Percentiles rank a stretch among this genome's conserved stretches.
Evolutionary conservation across 2,888 invertebrate species (phyloP).

Genomic region (Proisotoma minuta): DNA sequence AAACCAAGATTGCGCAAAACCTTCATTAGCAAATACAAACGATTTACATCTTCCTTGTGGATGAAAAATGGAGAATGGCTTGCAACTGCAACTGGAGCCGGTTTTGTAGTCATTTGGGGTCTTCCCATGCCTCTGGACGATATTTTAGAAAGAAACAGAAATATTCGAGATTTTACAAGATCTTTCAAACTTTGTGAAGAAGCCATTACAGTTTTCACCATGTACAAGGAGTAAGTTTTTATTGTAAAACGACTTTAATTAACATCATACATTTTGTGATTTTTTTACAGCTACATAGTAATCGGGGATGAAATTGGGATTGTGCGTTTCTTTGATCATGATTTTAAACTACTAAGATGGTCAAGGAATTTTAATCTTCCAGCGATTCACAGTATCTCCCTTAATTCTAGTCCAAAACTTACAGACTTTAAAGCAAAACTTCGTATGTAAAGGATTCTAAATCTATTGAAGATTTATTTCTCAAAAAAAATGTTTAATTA

Average conservation of each 20-base stretch:
- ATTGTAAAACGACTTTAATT: slow-evolving; percentile 1
- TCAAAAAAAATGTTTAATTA: not conserved
- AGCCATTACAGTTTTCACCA: slow-evolving; percentile 34
- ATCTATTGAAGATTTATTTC: not conserved
- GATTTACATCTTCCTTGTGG: slow-evolving; percentile 39
- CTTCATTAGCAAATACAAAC: slow-evolving; percentile 28
- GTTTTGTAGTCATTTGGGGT: slow-evolving; percentile 37
- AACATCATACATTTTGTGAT: not conserved
- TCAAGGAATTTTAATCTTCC: slow-evolving; percentile 27
- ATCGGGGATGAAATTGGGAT: slow-evolving; percentile 42
- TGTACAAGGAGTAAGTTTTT: slow-evolving; percentile 32
- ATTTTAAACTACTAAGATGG: slow-evolving; percentile 41
- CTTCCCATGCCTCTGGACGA: slow-evolving; percentile 28
- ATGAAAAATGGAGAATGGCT: slow-evolving; percentile 33
- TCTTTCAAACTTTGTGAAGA: slow-evolving; percentile 35
- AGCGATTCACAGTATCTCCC: slow-evolving; percentile 29
- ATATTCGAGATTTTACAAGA: slow-evolving; percentile 36
- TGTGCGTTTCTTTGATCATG: slow-evolving; percentile 40
- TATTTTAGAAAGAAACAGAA: slow-evolving; percentile 35
- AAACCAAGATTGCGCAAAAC: slow-evolving; percentile 29
- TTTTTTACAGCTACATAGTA: slow-evolving; percentile 27
- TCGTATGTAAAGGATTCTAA: slow-evolving; percentile 21
- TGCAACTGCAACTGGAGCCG: slow-evolving; percentile 38
- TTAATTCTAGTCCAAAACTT: slow-evolving; percentile 28
- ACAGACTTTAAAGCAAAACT: slow-evolving; percentile 35